These are phyloP conservation scores for Lepidocyrtoides sp. DNA, from an alignment of 2,888 invertebrate species.

Conservation along the genomic window DNA sequence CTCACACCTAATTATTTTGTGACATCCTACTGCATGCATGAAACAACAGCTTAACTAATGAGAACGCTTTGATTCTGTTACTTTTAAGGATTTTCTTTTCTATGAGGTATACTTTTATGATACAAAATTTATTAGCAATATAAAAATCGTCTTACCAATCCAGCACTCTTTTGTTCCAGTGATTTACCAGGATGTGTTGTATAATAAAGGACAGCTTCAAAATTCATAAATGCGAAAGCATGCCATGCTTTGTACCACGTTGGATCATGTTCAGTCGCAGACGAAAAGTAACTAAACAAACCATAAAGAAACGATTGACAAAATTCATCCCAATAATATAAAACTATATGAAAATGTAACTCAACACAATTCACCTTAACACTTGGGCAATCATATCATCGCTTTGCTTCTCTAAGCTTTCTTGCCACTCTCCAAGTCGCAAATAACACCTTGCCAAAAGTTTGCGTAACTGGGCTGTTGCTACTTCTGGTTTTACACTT, in stretches of 20 bases:
- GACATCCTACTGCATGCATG: no score
- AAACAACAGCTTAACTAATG: no score
- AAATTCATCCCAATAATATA: no score
- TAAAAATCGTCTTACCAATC: constrained; percentile 84
- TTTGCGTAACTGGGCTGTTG: constrained; percentile 86
- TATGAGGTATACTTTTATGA: no score
- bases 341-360: not conserved
- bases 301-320: not conserved
- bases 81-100: no score
- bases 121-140: no score
- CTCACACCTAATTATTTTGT: no score
- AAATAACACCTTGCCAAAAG: constrained; percentile 92
- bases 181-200: constrained; percentile 87
- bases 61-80: no score
- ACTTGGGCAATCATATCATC: constrained; percentile 92
- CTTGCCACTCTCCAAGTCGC: constrained; percentile 98
- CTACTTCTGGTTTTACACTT: constrained; percentile 82
- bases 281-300: constrained; percentile 89
- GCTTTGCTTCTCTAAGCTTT: constrained; percentile 93
- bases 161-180: constrained; percentile 70
- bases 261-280: constrained; percentile 94
- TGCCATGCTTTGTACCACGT: constrained; percentile 99
- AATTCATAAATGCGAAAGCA: constrained; percentile 99
- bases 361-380: constrained; percentile 88
- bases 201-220: constrained; percentile 94